Conservation (phyloP, 2,888 invertebrate genomes). For the Actias luna region DNA sequence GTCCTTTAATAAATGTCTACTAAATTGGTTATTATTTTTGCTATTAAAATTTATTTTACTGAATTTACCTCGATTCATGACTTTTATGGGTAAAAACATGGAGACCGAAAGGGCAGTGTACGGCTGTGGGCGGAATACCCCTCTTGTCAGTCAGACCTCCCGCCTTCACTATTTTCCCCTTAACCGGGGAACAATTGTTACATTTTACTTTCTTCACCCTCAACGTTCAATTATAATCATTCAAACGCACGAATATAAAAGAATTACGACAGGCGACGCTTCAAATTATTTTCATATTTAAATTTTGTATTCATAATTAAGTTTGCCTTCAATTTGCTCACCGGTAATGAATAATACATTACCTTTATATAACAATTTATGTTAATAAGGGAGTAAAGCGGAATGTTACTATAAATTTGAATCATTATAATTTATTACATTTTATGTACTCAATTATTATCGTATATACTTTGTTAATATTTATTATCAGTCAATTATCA, state of each 20-base stretch:
- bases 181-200: conserved; percentile 60
- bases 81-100: conserved; percentile 55
- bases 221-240: conserved; percentile 62
- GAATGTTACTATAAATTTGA: background rate
- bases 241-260: conserved; percentile 50
- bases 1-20: conserved; percentile 41
- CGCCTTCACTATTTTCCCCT: conserved; percentile 26
- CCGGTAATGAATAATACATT: conserved; percentile 1
- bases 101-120: conserved; percentile 29
- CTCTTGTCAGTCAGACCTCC: conserved; percentile 29
- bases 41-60: conserved; percentile 61
- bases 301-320: conserved; percentile 4
- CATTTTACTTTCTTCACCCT: conserved; percentile 65
- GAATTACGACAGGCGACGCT: conserved; percentile 36
- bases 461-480: background rate
- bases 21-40: conserved; percentile 48
- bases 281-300: background rate
- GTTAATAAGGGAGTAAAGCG: background rate
- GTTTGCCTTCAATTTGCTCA: conserved; percentile 4
- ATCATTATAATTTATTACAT: background rate
- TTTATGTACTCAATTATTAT: background rate
- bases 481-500: background rate
- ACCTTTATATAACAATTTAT: background rate
- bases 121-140: conserved; percentile 37
- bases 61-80: conserved; percentile 58